phyloP scores from a whole-genome alignment of 2,113 vertebrate species.

The Onychostoma macrolepis region DNA sequence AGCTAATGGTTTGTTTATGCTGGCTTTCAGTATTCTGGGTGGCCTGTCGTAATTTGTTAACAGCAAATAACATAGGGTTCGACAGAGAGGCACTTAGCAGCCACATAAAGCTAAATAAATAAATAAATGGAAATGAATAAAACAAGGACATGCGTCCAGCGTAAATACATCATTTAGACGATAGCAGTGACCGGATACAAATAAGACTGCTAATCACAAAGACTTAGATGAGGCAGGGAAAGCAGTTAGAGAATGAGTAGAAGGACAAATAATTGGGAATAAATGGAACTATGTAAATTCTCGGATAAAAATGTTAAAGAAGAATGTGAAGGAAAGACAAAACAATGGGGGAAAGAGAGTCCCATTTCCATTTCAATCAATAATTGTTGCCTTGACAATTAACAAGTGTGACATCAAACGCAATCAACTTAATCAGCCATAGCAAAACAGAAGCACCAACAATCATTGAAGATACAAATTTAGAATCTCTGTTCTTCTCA shows the following conservation, averaged over 20 bases:
- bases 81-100: slow-evolving; percentile 57
- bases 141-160: slow-evolving; percentile 31
- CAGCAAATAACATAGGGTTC: slow-evolving; percentile 54
- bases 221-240: not conserved
- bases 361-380: slow-evolving; percentile 41
- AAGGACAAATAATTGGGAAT: not conserved
- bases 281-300: not conserved
- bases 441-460: slow-evolving; percentile 48
- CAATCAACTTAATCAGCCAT: slow-evolving; percentile 55
- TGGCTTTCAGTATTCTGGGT: slow-evolving; percentile 56
- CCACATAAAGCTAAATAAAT: slow-evolving; percentile 51
- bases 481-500: not conserved
- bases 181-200: slow-evolving; percentile 7
- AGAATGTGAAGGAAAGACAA: not conserved
- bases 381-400: slow-evolving; percentile 43
- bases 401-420: slow-evolving; percentile 49
- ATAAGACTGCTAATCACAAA: slow-evolving; percentile 10
- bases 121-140: slow-evolving; percentile 39
- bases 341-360: not conserved
- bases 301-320: not conserved
- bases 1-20: slow-evolving; percentile 62
- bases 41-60: slow-evolving; percentile 54
- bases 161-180: slow-evolving; percentile 32
- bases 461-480: slow-evolving; percentile 46
- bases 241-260: slow-evolving; percentile 4